A percentile compares a stretch with the other conserved stretches of the same genome.
Conservation (phyloP, 2,888 invertebrate genomes). For the Elegia similella region DNA sequence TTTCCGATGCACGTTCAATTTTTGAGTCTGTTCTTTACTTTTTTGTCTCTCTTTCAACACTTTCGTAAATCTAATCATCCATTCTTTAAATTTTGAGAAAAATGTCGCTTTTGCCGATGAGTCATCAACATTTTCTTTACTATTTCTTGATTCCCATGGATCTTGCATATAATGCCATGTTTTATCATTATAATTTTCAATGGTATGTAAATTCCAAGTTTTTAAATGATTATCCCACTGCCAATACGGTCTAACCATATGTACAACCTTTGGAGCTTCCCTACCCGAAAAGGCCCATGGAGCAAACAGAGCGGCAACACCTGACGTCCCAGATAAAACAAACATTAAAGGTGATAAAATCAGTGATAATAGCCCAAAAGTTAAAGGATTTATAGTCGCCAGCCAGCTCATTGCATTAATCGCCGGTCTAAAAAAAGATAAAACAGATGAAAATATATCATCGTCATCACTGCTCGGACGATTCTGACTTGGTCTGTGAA, state of each 20-base stretch:
- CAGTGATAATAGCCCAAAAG: slow-evolving; percentile 81
- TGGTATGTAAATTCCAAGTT: slow-evolving; percentile 71
- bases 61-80: slow-evolving; percentile 45
- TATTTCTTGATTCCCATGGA: slow-evolving; percentile 35
- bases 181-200: slow-evolving; percentile 47
- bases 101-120: slow-evolving; percentile 36
- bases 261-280: slow-evolving; percentile 61
- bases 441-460: slow-evolving; percentile 71
- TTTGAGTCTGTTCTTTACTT: slow-evolving; percentile 25
- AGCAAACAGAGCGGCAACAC: slow-evolving; percentile 82
- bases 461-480: slow-evolving; percentile 60
- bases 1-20: slow-evolving; percentile 36
- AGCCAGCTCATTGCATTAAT: slow-evolving; percentile 76
- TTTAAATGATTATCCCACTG: slow-evolving; percentile 81
- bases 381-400: slow-evolving; percentile 80
- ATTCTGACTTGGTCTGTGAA: slow-evolving; percentile 45
- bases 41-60: slow-evolving; percentile 35
- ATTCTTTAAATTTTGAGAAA: slow-evolving; percentile 50
- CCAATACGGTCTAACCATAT: slow-evolving; percentile 75
- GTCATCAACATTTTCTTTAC: slow-evolving; percentile 32
- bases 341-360: slow-evolving; percentile 84
- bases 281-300: slow-evolving; percentile 84
- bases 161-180: not conserved
- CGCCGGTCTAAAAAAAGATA: slow-evolving; percentile 75
- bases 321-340: slow-evolving; percentile 83